Evolutionary conservation across 2,113 vertebrate genomes (phyloP).

Genomic region (Menidia beryllina): DNA sequence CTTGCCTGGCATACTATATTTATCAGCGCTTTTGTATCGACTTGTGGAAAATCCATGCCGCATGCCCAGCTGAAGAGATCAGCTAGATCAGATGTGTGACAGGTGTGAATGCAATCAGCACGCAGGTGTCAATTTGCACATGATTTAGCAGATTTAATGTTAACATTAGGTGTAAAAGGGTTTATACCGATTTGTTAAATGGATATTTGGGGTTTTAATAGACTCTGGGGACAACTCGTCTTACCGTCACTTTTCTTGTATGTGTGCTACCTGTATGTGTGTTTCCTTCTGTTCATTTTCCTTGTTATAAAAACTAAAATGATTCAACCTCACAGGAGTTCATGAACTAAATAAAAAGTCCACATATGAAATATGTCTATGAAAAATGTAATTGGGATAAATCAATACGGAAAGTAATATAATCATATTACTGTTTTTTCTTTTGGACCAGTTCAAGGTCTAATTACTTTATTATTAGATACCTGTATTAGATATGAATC

Average conservation of each 20-base stretch:
- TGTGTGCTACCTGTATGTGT: neutral
- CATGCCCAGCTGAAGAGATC: neutral
- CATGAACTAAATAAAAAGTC: neutral
- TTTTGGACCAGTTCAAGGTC: neutral
- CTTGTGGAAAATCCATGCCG: neutral
- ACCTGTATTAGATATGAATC: neutral
- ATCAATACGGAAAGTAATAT: slow-evolving; percentile 2
- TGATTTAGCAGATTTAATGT: neutral
- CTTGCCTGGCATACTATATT: neutral
- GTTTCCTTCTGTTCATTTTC: neutral
- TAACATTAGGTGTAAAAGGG: neutral
- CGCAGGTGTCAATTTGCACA: slow-evolving; percentile 1
- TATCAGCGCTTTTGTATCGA: neutral
- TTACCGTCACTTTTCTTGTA: neutral
- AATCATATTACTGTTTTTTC: neutral
- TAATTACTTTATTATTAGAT: slow-evolving; percentile 4
- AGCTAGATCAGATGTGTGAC: slow-evolving; percentile 4
- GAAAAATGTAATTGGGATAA: neutral
- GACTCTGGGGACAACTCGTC: neutral
- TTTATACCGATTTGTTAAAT: neutral
- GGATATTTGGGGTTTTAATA: neutral
- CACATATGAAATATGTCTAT: neutral
- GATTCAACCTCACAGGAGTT: neutral
- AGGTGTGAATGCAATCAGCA: slow-evolving; percentile 9
- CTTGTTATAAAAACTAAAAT: neutral